Base-by-base conservation (phyloP, 2,797 vertebrate genomes). In the Alca torda region DNA sequence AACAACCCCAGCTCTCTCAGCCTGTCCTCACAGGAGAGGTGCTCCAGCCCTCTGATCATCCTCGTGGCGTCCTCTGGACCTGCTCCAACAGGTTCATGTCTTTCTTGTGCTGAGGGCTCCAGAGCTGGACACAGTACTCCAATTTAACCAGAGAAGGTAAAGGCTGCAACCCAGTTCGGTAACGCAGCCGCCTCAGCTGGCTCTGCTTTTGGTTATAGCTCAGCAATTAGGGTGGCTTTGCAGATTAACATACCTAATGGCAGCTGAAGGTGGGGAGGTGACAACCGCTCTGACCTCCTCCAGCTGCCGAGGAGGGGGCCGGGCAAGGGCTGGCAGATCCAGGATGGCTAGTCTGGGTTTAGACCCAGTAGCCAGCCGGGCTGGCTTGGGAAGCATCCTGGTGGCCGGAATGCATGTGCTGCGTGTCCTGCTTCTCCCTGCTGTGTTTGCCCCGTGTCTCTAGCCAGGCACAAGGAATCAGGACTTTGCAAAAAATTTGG, bases 301-400 rank as follows among this genome's bases (percentile, higher is more conserved):
- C 41, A 6, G 64, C 46, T n/a, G 11, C 2, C 1, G 2, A 70
- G 61, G 57, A 84, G 50, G 15, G 31, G 31, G 21, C 67, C 28
- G 56, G 26, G 31, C 23, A 46, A 48, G 11, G 28, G 8, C 67
- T 67, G 53, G 23, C 41, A 39, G 9, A 20, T 11, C 37, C 10
- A 1, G 23, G 33, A 1, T 4, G 11, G 41, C n/a, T 33, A 24
- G 37, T 33, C 50, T 19, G 60, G 26, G 13, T 50, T 79, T 50
- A 26, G n/a, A 45, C 16, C 7, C 57, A 68, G 57, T 23, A 48
- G 46, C 46, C 51, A 46, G 41, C 64, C 31, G 16, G 7, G 20
- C 23, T 20, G 20, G 33, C 15, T 2, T 56, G 53, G 61, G 10
- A 45, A 74, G 16, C 2, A 1, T 39, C 37, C 24, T 0, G 0